Evolutionary conservation across 2,888 invertebrate genomes (phyloP).

Genomic region (Athripsodes cinereus): DNA sequence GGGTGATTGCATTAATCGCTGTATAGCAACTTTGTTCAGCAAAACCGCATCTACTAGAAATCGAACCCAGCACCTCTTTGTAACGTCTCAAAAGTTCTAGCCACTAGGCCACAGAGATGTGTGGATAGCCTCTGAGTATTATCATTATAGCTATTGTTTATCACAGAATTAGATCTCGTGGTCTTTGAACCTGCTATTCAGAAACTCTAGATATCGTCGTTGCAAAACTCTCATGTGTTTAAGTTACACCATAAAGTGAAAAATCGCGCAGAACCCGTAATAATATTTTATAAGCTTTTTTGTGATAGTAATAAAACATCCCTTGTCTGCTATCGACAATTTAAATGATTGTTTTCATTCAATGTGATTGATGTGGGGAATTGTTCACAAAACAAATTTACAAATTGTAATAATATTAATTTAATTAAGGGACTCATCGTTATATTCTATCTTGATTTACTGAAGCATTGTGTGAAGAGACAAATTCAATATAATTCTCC

Average conservation of each 20-base stretch:
- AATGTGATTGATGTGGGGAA: not conserved
- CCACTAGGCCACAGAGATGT: no score
- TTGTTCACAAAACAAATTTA: not conserved
- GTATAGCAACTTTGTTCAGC: no score
- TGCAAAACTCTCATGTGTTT: not conserved
- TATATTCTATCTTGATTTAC: not conserved
- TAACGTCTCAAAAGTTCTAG: no score
- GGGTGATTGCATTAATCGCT: no score
- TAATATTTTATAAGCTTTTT: not conserved
- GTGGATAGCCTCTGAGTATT: no score
- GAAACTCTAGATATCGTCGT: not conserved
- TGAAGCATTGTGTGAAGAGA: no score
- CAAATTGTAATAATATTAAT: not conserved
- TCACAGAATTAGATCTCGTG: no score
- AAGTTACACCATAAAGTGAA: not conserved
- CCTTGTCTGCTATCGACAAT: not conserved
- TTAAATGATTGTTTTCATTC: conserved; percentile 1
- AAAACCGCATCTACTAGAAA: no score
- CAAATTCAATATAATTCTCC: no score
- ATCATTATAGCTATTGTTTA: no score
- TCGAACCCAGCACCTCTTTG: no score
- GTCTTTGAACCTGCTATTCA: not conserved
- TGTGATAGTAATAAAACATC: not conserved
- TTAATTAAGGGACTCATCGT: not conserved
- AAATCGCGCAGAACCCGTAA: not conserved